Percentiles rank a stretch among this genome's conserved stretches.
Conservation (phyloP, 2,113 vertebrate genomes). For the Rhinoptilus africanus region DNA sequence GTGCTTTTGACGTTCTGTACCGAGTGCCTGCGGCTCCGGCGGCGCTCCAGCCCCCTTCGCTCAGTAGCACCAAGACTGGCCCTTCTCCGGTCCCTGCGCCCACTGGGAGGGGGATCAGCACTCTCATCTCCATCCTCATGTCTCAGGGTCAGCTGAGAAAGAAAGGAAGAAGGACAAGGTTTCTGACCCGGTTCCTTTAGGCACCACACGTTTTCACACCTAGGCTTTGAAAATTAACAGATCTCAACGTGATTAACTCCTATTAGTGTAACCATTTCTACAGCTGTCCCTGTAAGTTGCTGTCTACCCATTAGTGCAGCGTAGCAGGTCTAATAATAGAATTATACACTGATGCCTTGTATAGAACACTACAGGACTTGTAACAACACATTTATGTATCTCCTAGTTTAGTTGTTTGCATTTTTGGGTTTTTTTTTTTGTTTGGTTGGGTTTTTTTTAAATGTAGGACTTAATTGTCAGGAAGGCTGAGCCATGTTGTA, state of each 20-base stretch:
- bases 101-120: conserved; percentile 75
- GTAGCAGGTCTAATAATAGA: neutral
- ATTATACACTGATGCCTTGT: neutral
- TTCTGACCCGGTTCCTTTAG: neutral
- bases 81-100: conserved; percentile 84
- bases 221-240: neutral
- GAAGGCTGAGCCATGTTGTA: neutral
- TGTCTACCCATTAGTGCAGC: neutral
- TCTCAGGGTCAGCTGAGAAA: conserved; percentile 80
- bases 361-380: neutral
- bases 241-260: neutral
- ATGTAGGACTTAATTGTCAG: neutral
- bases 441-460: neutral
- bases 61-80: conserved; percentile 79
- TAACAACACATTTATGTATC: neutral
- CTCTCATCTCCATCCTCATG: conserved; percentile 90
- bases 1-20: conserved; percentile 82
- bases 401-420: neutral
- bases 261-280: neutral
- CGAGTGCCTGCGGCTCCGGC: conserved; percentile 91
- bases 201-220: neutral
- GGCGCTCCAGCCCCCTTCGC: conserved; percentile 83
- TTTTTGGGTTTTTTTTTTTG: neutral
- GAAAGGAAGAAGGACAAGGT: neutral
- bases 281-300: neutral